Evolutionary conservation across 2,113 vertebrate genomes (phyloP).

Genomic region (Caranx ignobilis): DNA sequence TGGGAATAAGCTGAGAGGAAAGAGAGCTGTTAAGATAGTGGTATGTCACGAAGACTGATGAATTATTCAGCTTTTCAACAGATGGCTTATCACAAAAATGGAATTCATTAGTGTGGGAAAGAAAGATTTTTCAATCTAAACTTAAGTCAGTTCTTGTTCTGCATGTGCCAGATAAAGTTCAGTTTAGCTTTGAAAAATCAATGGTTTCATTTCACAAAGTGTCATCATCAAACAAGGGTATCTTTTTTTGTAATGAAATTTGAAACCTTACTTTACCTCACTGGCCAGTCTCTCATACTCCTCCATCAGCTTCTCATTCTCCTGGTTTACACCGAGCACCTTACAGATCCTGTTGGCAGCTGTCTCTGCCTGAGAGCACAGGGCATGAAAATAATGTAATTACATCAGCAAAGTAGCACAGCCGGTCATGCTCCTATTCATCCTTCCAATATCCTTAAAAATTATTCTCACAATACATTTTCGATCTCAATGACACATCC

Average conservation of each 20-base stretch:
- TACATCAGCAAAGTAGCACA: constrained; percentile 17
- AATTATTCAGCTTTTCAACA: constrained; percentile 19
- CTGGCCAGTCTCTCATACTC: constrained; percentile 98
- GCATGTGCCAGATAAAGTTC: background rate
- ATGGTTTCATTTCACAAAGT: constrained; percentile 15
- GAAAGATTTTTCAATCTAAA: constrained; percentile 9
- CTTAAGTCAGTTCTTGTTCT: constrained; percentile 3
- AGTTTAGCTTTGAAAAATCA: constrained; percentile 4
- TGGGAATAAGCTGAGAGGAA: constrained; percentile 22
- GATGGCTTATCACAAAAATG: constrained; percentile 5
- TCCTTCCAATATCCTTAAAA: constrained; percentile 2
- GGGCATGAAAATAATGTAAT: constrained; percentile 2
- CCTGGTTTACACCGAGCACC: constrained; percentile 98
- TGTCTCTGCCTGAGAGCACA: constrained; percentile 91
- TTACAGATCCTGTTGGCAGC: constrained; percentile 99
- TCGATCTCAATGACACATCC: constrained; percentile 3
- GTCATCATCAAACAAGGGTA: constrained; percentile 2
- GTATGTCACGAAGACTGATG: constrained; percentile 18
- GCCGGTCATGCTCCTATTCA: constrained; percentile 7
- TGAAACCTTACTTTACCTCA: constrained; percentile 87
- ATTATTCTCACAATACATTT: background rate
- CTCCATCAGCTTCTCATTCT: constrained; percentile 99
- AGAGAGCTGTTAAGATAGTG: constrained; percentile 11
- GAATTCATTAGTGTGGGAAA: background rate
- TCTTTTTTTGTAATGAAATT: constrained; percentile 9